Evolutionary conservation across 2,113 vertebrate genomes (phyloP).

Genomic region (Tupaia chinensis): DNA sequence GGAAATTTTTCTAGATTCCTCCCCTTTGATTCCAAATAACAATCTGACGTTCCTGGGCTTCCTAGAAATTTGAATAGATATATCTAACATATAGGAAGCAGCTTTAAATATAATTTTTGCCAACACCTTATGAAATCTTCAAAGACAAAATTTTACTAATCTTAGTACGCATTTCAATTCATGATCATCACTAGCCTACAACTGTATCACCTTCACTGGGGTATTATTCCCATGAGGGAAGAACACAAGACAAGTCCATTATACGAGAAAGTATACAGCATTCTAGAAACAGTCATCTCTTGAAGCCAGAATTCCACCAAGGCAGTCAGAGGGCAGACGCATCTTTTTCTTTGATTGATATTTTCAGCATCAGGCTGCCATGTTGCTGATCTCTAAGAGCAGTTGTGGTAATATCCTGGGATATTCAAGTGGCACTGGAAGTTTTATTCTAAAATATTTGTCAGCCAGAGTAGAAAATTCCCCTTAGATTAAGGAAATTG

Average conservation of each 20-base stretch:
- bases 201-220: background rate
- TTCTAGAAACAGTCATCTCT: conserved; percentile 25
- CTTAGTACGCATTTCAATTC: conserved; percentile 4
- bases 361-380: conserved; percentile 38
- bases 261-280: background rate
- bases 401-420: background rate
- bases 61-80: background rate
- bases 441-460: background rate
- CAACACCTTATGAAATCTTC: conserved; percentile 39
- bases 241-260: conserved; percentile 3
- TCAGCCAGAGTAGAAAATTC: conserved; percentile 25
- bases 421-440: background rate
- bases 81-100: conserved; percentile 19
- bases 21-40: background rate
- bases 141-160: conserved; percentile 30
- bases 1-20: background rate
- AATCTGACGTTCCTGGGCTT: background rate
- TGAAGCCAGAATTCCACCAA: background rate
- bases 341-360: conserved; percentile 8
- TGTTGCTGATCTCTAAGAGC: background rate
- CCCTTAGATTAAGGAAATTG: conserved; percentile 60
- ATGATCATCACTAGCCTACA: conserved; percentile 22
- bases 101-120: conserved; percentile 28
- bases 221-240: background rate
- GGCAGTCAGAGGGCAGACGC: background rate